These are phyloP conservation scores for Sialia sialis DNA, from an alignment of 2,113 vertebrate species.

Conservation along the genomic window DNA sequence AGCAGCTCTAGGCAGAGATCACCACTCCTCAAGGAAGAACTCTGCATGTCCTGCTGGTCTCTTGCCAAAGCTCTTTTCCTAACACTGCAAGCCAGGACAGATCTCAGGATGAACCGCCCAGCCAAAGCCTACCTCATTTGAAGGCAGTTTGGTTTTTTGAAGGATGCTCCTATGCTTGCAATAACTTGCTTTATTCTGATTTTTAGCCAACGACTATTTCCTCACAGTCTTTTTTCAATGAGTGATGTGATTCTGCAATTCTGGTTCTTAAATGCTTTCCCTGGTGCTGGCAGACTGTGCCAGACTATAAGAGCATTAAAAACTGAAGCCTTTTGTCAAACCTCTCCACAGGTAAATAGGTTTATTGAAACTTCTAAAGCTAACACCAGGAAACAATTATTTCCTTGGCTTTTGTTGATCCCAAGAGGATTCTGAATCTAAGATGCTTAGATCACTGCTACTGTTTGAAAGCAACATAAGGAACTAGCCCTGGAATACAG, in stretches of 20 bases:
- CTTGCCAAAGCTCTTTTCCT: background rate
- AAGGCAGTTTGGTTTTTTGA: slow-evolving; percentile 25
- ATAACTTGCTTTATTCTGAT: background rate
- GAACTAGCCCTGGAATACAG: background rate
- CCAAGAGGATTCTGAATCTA: background rate
- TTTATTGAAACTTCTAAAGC: background rate
- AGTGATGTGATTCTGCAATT: background rate
- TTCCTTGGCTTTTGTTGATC: background rate
- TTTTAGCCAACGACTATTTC: background rate
- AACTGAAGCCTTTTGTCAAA: background rate
- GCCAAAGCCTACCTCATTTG: background rate
- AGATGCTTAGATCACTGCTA: background rate
- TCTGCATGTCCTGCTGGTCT: background rate
- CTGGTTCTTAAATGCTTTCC: background rate
- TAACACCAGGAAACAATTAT: background rate
- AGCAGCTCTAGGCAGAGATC: background rate
- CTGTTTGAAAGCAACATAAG: background rate
- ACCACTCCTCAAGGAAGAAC: background rate
- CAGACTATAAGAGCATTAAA: background rate
- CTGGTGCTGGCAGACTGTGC: background rate
- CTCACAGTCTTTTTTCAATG: background rate
- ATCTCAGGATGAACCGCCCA: background rate
- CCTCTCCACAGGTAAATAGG: background rate
- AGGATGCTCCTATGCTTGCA: background rate
- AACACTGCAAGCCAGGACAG: background rate